Evolutionary conservation across 2,797 vertebrate genomes (phyloP), one percentile per base, ranked within the genome.

Genomic region (Bucorvus abyssinicus): DNA sequence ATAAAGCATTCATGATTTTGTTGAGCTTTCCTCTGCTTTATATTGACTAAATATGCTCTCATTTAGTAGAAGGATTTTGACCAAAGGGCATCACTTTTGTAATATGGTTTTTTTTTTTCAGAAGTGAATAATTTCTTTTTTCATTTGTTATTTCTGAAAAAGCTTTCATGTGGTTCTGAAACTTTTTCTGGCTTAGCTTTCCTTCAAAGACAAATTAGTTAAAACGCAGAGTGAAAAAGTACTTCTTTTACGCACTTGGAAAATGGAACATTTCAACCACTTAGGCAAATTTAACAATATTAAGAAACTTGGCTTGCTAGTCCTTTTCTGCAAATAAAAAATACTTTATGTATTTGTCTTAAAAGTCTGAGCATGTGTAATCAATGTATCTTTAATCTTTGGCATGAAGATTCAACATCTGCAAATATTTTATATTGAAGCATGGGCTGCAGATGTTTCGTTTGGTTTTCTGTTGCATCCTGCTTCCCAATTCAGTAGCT

Each of bases 381-480:
- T 96, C 69, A 73, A 63, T 94, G 22, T 57, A 57, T 93, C 87
- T 94, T 94, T 79, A 95, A 92, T 92, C 36, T 95, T 95, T 97
- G 96, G 94, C 96, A 74, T 83, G 32, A 91, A 34, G 83, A 68
- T 89, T 82, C 65, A 90, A 95, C 96, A 96, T 96, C 96, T 97
- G 97, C 86, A 93, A 89, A 83, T 95, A 84, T 95, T 97, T 97
- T 93, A 20, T 40, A n/a, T 55, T 80, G 94, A 84, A 94, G 56
- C 95, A 45, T 94, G 94, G 91, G 61, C 78, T 95, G 76, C 96
- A 96, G 90, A 95, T 97, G 96, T 95, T 68, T 19, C 71, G 30
- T 86, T 95, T 91, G 63, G 73, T 88, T 91, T 86, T 81, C 79
- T 71, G n/a, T 49, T 85, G 83, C 85, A 71, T 94, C 13, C 42